Evolutionary conservation across 2,888 invertebrate species (phyloP).

Genomic region (Melieria crassipennis): DNA sequence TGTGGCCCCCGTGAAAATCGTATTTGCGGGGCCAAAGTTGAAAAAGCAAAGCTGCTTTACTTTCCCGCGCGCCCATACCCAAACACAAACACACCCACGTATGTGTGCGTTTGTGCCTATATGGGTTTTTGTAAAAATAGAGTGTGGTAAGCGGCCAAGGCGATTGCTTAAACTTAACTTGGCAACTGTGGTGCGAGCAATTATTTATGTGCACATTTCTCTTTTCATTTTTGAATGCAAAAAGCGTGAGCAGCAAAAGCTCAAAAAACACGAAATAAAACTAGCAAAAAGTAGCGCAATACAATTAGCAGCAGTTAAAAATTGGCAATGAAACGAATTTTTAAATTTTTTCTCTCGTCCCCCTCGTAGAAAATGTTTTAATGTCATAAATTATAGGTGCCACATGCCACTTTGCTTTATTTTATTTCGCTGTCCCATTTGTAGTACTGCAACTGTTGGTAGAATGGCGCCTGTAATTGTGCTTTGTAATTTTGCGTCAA

Average conservation of each 20-base stretch:
- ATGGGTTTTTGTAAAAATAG: slow-evolving; percentile 8
- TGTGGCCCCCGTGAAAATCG: slow-evolving; percentile 13
- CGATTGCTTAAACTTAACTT: slow-evolving; percentile 26
- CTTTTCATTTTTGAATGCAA: slow-evolving; percentile 8
- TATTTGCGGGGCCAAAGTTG: slow-evolving; percentile 28
- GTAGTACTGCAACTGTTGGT: too few species aligned
- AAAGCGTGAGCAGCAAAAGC: background rate
- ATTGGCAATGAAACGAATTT: slow-evolving; percentile 17
- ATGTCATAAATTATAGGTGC: too few species aligned
- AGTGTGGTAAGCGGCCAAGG: slow-evolving; percentile 41
- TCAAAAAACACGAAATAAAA: background rate
- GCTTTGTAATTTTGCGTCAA: too few species aligned
- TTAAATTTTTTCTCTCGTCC: background rate
- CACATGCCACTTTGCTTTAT: too few species aligned
- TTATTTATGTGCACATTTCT: slow-evolving; percentile 20
- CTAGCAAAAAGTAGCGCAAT: slow-evolving; percentile 20
- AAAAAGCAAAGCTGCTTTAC: slow-evolving; percentile 26
- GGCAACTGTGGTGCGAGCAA: slow-evolving; percentile 23
- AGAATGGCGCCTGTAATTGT: too few species aligned
- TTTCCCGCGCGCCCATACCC: slow-evolving; percentile 4
- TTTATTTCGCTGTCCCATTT: too few species aligned
- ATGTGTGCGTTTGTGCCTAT: slow-evolving; percentile 6
- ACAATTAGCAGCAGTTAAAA: slow-evolving; percentile 28
- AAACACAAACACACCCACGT: background rate
- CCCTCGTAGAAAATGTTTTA: too few species aligned